These are phyloP conservation scores for Machaerirhynchus nigripectus DNA, from an alignment of 2,113 vertebrate species.

Conservation along the genomic window DNA sequence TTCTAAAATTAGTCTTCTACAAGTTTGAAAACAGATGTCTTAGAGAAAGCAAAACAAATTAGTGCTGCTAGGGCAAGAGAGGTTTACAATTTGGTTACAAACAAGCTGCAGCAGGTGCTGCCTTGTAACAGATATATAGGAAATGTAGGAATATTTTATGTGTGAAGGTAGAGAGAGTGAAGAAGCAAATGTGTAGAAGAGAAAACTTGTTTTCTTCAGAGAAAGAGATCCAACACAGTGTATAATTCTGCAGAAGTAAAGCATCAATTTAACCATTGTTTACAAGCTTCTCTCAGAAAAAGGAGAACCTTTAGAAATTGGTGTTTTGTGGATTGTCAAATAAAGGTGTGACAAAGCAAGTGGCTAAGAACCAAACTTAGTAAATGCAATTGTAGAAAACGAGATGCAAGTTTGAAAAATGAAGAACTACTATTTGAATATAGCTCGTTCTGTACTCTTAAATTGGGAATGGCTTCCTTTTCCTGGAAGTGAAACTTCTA, in stretches of 20 bases:
- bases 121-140: not conserved
- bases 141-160: not conserved
- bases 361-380: not conserved
- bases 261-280: not conserved
- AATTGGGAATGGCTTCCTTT: not conserved
- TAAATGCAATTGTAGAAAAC: not conserved
- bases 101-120: not conserved
- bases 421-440: not conserved
- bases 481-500: not conserved
- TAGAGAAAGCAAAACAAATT: not conserved
- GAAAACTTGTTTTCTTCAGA: not conserved
- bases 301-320: not conserved
- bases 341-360: not conserved
- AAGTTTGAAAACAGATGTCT: not conserved
- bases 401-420: not conserved
- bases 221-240: not conserved
- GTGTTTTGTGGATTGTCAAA: not conserved
- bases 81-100: not conserved
- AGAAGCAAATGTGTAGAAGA: not conserved
- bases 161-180: not conserved
- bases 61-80: not conserved
- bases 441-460: not conserved
- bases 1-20: not conserved
- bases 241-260: not conserved
- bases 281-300: not conserved